Percentiles rank a stretch among this genome's conserved stretches.
Evolutionary conservation across 2,113 vertebrate genomes (phyloP).

Genomic region (Todiramphus saurophagus): DNA sequence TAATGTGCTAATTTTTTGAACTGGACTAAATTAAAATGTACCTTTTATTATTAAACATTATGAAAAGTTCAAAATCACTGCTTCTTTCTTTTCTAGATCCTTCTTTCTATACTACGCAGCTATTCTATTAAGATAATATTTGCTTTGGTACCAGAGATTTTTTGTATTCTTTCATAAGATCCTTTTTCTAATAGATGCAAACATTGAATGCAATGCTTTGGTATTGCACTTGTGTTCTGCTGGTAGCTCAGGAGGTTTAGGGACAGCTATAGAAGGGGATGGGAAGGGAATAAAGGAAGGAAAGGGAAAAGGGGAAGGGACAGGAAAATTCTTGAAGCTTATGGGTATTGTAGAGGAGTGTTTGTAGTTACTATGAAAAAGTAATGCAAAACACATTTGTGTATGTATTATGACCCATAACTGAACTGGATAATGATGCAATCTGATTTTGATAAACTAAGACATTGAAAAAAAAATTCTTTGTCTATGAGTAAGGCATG

Average conservation of each 20-base stretch:
- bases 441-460: neutral
- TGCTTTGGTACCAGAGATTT: neutral
- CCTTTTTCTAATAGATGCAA: neutral
- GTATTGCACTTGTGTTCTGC: neutral
- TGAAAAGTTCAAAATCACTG: neutral
- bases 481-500: neutral
- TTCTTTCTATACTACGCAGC: neutral
- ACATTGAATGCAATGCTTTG: neutral
- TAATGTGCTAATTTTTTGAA: neutral
- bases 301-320: neutral
- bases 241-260: neutral
- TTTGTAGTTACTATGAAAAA: neutral
- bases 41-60: neutral
- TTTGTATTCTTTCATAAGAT: neutral
- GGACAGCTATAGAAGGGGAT: neutral
- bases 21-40: neutral
- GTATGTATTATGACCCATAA: neutral
- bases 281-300: neutral
- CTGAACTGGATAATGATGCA: neutral
- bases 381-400: neutral
- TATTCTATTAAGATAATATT: neutral
- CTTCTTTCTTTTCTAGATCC: neutral
- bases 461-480: neutral
- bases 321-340: neutral
- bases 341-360: accelerated